Base-by-base conservation (phyloP, 2,113 vertebrate species). In the Carlito syrichta region DNA sequence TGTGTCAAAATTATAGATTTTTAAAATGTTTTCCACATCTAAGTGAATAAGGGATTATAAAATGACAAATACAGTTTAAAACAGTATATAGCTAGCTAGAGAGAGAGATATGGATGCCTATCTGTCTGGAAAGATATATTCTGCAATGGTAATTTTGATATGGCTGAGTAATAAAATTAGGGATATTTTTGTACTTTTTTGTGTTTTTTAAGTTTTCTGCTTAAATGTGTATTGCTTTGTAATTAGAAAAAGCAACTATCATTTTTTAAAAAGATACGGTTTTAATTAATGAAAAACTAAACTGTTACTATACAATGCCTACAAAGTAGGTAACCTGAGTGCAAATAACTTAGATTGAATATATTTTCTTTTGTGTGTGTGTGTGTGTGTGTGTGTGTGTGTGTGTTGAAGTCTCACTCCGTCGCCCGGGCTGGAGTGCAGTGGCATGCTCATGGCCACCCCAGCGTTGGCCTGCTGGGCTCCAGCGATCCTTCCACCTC, bases 181-280 rank as follows among this genome's bases (percentile, higher is more conserved):
- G 35, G 56, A 38, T 12, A 16, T 11, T 56, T 74, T 32, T 87
- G 19, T 76, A 10, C 10, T 62, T 87, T 22, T 38, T 32, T 45
- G 35, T 68, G 63, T 56, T 93, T 94, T 79, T 77, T 66, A 85
- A 19, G 23, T 73, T 87, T 95, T 91, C 86, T 85, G 50, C 60
- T 84, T 38, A 8, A 94, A 20, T 23, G 7, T 14, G 0, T 58
- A 43, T 58, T 68, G 27, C 63, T 95, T 93, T 96, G 54, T 88
- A 73, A 77, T 78, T 77, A 90, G 74, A 54, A 79, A 71, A 74
- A 38, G 22, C 17, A 91, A 16, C 16, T 66, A 0, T 43, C 19
- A 8, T 76, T 86, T 87, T 89, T 62, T 6, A 79, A 87, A 83
- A 35, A 82, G 25, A 5, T 63, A 13, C 56, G 52, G 69, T 76